Conservation (phyloP, 1,140 invertebrate species). For the Amyelois transitella region DNA sequence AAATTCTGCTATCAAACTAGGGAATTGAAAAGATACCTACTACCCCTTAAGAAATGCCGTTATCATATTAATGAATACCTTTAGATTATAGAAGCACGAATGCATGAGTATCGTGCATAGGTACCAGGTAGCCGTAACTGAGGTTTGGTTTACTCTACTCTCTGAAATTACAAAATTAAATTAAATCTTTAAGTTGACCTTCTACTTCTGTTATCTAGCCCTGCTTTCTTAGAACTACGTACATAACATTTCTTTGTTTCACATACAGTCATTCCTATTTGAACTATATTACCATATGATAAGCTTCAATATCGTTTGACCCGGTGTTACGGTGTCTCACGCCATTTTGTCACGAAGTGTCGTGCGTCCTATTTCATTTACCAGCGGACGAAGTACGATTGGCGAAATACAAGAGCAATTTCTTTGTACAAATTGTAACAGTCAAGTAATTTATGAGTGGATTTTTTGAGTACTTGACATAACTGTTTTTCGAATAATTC, state of each 20-base stretch:
- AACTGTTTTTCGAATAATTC: too few species aligned
- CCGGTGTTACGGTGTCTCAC: constrained; percentile 16
- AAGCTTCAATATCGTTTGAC: constrained; percentile 6
- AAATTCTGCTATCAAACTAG: too few species aligned
- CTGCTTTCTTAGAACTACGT: constrained; percentile 18
- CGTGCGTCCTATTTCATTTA: constrained; percentile 49
- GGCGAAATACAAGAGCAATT: not conserved
- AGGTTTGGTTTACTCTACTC: too few species aligned
- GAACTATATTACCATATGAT: constrained; percentile 11
- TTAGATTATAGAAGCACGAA: too few species aligned
- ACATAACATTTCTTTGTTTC: constrained; percentile 9
- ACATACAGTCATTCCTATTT: constrained; percentile 2
- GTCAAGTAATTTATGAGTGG: too few species aligned
- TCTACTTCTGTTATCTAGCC: not conserved
- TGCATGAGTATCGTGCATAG: too few species aligned
- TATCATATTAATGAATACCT: too few species aligned
- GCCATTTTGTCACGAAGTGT: constrained; percentile 48
- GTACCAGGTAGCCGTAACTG: too few species aligned
- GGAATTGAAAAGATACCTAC: too few species aligned
- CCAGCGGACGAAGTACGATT: not conserved
- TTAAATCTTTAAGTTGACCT: not conserved
- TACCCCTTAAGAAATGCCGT: too few species aligned
- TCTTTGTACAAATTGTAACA: not conserved
- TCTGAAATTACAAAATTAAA: not conserved
- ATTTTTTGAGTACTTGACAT: too few species aligned